These are phyloP conservation scores for Amblyopsis hoosieri DNA, from an alignment of 2,797 vertebrate species.

Conservation along the genomic window DNA sequence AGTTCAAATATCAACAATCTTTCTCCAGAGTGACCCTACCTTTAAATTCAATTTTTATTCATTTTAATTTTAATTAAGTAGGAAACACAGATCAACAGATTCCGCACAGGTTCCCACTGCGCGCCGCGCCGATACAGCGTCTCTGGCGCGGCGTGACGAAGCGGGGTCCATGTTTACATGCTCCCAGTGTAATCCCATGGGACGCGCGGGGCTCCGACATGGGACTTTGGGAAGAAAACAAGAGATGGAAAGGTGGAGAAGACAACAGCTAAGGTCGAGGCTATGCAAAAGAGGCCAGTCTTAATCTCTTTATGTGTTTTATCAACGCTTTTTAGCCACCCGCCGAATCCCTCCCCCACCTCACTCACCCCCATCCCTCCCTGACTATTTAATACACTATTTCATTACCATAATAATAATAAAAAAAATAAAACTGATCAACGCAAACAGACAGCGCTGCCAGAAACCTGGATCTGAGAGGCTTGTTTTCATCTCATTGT, in stretches of 20 bases:
- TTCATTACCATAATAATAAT: constrained; percentile 77
- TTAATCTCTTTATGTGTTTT: constrained; percentile 48
- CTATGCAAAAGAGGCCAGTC: constrained; percentile 15
- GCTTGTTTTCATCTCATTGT: constrained; percentile 76
- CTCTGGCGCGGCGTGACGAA: background rate
- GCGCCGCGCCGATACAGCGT: no score
- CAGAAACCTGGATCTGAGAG: constrained; percentile 73
- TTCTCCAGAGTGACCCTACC: no score
- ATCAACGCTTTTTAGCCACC: constrained; percentile 60
- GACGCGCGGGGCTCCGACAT: constrained; percentile 9
- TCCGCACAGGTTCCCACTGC: no score
- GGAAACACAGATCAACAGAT: no score
- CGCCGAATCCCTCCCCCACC: constrained; percentile 21
- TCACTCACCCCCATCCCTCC: constrained; percentile 43
- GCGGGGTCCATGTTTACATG: constrained; percentile 33
- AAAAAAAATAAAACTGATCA: constrained; percentile 70
- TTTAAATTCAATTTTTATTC: no score
- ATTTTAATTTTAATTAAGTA: no score
- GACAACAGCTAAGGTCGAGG: constrained; percentile 8
- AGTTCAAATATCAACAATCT: no score
- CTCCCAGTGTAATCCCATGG: constrained; percentile 22
- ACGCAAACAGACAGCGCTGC: constrained; percentile 73
- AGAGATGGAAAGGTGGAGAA: constrained; percentile 22
- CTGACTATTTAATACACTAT: constrained; percentile 68
- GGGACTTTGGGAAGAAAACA: constrained; percentile 21